Evolutionary conservation across 2,113 vertebrate species (phyloP).

Genomic region (Helogale parvula): DNA sequence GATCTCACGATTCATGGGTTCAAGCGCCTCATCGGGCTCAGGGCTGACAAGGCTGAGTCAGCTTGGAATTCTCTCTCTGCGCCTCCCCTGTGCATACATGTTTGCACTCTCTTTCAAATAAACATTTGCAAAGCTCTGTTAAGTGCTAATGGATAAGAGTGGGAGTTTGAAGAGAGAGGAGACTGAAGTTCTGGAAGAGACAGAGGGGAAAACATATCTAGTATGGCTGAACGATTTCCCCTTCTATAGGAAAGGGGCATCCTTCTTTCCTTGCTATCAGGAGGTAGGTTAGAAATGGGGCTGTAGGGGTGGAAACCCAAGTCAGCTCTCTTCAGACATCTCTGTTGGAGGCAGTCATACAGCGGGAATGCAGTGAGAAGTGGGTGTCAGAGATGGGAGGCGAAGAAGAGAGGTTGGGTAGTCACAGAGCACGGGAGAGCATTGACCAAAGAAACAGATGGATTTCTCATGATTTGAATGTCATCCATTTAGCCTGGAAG

Average conservation of each 20-base stretch:
- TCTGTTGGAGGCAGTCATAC: not conserved
- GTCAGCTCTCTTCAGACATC: not conserved
- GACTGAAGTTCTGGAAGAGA: not conserved
- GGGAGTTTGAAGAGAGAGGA: not conserved
- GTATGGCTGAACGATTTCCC: not conserved
- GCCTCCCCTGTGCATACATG: no score
- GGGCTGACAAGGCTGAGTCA: no score
- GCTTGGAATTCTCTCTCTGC: no score
- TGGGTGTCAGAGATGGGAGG: not conserved
- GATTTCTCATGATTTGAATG: not conserved
- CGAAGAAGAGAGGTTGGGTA: not conserved
- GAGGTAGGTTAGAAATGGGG: not conserved
- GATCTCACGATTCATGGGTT: no score
- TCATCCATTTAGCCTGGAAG: not conserved
- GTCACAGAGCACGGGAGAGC: not conserved
- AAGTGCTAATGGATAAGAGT: conserved; percentile 9
- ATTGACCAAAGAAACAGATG: not conserved
- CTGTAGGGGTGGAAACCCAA: not conserved
- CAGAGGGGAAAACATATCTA: not conserved
- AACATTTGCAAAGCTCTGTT: not conserved
- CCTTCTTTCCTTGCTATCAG: not conserved
- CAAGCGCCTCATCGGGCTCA: no score
- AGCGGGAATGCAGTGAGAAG: not conserved
- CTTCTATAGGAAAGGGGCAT: not conserved
- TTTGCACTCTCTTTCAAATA: no score